These are phyloP conservation scores for Eucidaris tribuloides DNA, from an alignment of 35 echinoderm and acorn worm genomes.

Conservation along the genomic window DNA sequence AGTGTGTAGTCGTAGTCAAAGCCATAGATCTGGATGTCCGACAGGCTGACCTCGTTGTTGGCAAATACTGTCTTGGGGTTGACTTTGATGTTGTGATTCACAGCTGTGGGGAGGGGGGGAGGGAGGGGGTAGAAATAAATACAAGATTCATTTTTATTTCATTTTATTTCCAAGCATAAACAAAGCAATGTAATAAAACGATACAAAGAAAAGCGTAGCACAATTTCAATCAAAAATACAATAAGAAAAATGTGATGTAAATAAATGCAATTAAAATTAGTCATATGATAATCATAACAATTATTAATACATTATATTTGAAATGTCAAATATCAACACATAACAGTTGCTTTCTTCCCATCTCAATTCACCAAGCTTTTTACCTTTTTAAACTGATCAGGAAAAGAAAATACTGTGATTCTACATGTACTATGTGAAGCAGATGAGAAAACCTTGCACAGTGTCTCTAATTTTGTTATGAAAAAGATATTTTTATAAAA, in stretches of 20 bases:
- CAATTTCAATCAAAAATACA: neutral
- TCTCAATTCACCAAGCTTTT: too few species aligned
- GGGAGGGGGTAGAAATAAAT: neutral
- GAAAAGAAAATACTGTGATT: too few species aligned
- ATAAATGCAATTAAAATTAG: neutral
- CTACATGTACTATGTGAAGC: too few species aligned
- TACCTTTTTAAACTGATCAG: too few species aligned
- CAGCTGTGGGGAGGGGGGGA: too few species aligned
- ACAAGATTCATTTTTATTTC: neutral
- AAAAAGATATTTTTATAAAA: too few species aligned
- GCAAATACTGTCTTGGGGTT: conserved; percentile 84
- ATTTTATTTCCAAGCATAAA: too few species aligned
- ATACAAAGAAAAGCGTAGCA: neutral
- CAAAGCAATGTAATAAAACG: neutral
- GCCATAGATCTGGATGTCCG: conserved; percentile 79
- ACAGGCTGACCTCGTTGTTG: conserved; percentile 87
- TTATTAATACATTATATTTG: too few species aligned
- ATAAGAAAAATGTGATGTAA: neutral
- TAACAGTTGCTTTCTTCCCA: too few species aligned
- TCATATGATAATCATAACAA: neutral
- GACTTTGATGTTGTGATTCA: conserved; percentile 38
- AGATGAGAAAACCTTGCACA: too few species aligned
- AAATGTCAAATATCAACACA: too few species aligned
- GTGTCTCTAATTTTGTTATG: too few species aligned
- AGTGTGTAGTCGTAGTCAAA: conserved; percentile 99